These are phyloP conservation scores for Podilymbus podiceps DNA, from an alignment of 2,113 vertebrate genomes.

Conservation along the genomic window DNA sequence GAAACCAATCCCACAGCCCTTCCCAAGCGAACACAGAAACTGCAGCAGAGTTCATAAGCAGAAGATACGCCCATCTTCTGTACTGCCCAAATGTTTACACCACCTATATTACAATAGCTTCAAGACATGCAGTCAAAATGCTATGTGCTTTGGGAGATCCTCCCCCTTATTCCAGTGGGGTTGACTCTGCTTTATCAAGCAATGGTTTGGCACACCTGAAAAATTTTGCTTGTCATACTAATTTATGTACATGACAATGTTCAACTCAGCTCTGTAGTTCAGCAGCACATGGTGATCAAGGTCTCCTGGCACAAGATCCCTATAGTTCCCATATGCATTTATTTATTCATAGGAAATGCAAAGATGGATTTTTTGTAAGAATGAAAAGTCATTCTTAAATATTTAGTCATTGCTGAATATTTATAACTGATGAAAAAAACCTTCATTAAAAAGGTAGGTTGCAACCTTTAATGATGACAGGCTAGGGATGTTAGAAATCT, in stretches of 20 bases:
- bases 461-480: not conserved
- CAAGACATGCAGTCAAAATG: not conserved
- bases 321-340: not conserved
- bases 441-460: not conserved
- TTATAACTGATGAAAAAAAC: not conserved
- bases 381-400: not conserved
- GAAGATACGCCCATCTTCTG: not conserved
- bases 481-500: not conserved
- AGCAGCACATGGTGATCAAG: not conserved
- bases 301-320: not conserved
- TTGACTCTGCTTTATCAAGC: not conserved
- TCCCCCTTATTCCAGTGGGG: not conserved
- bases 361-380: not conserved
- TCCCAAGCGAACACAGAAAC: not conserved
- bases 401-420: not conserved
- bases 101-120: not conserved
- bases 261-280: not conserved
- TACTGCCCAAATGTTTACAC: not conserved
- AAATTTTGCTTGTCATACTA: not conserved
- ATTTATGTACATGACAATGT: not conserved
- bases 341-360: not conserved
- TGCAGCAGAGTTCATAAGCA: not conserved
- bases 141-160: not conserved
- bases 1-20: not conserved
- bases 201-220: not conserved